Evolutionary conservation across 2,888 invertebrate genomes (phyloP).

Genomic region (Pollenia griseotomentosa): DNA sequence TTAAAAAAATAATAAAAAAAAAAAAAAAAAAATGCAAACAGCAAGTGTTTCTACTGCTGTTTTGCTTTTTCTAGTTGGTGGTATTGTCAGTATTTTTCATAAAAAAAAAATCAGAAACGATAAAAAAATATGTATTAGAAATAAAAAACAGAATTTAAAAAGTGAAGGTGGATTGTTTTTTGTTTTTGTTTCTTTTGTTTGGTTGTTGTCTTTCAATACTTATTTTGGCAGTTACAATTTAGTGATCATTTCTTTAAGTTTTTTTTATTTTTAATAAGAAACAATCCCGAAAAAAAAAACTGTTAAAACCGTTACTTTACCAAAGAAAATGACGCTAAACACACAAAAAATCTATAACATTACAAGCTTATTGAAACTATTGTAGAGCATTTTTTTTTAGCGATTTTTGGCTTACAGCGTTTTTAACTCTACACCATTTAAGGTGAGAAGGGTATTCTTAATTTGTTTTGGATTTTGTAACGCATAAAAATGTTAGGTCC

Average conservation of each 20-base stretch:
- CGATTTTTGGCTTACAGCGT: conserved; percentile 27
- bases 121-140: conserved; percentile 48
- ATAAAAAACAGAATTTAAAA: conserved; percentile 70
- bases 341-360: conserved; percentile 53
- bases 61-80: conserved; percentile 34
- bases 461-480: too few species aligned
- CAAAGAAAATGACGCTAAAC: conserved; percentile 61
- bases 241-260: conserved; percentile 67
- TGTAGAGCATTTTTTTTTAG: conserved; percentile 36
- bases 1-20: conserved; percentile 13
- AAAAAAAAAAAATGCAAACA: conserved; percentile 19
- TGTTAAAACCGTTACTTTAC: conserved; percentile 60
- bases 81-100: conserved; percentile 49
- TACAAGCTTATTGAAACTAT: conserved; percentile 59
- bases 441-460: too few species aligned
- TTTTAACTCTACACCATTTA: background rate
- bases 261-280: conserved; percentile 1
- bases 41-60: conserved; percentile 55
- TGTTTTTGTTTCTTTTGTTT: conserved; percentile 6
- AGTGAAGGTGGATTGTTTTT: conserved; percentile 70
- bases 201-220: conserved; percentile 60
- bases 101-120: conserved; percentile 39
- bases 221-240: conserved; percentile 72
- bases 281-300: conserved; percentile 46
- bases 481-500: too few species aligned